Percentiles rank a stretch among this genome's conserved stretches.
Evolutionary conservation across 2,888 invertebrate genomes (phyloP).

Genomic region (Stenoptilia bipunctidactyla): DNA sequence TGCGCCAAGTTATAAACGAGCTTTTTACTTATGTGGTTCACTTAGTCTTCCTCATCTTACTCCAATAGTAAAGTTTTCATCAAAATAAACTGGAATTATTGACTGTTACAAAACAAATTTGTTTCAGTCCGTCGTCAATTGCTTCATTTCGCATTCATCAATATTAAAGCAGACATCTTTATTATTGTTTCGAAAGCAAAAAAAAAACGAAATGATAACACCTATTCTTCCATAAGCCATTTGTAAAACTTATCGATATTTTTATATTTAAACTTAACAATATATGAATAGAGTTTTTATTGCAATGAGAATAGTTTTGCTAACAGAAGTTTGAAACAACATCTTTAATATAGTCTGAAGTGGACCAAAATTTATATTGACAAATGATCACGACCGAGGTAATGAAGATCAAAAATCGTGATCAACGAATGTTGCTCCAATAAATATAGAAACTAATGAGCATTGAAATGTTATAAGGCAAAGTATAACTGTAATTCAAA

Average conservation of each 20-base stretch:
- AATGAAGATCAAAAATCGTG: slow-evolving; percentile 9
- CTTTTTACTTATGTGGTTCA: no score
- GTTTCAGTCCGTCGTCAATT: slow-evolving; percentile 19
- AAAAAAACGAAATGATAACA: slow-evolving; percentile 14
- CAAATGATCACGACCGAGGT: slow-evolving; percentile 10
- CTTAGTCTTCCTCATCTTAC: no score
- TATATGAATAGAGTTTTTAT: no score
- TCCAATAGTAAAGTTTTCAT: no score
- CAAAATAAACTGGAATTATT: no score
- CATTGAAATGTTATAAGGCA: background rate
- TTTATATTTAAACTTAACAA: no score
- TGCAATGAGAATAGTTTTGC: no score
- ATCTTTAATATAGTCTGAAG: slow-evolving; percentile 8
- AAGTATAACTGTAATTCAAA: no score
- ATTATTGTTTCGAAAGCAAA: slow-evolving; percentile 22
- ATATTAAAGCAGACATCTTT: slow-evolving; percentile 34
- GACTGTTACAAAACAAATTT: slow-evolving; percentile 17
- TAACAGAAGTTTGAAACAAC: no score
- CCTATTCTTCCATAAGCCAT: slow-evolving; percentile 3
- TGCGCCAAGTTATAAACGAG: no score
- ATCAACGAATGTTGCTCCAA: slow-evolving; percentile 9
- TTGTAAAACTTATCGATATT: no score
- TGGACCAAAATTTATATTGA: slow-evolving; percentile 15
- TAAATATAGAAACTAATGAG: slow-evolving; percentile 9
- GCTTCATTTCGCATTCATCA: slow-evolving; percentile 30